Base-by-base conservation (phyloP, 2,797 vertebrate species). In the Brachyalestes nurse region DNA sequence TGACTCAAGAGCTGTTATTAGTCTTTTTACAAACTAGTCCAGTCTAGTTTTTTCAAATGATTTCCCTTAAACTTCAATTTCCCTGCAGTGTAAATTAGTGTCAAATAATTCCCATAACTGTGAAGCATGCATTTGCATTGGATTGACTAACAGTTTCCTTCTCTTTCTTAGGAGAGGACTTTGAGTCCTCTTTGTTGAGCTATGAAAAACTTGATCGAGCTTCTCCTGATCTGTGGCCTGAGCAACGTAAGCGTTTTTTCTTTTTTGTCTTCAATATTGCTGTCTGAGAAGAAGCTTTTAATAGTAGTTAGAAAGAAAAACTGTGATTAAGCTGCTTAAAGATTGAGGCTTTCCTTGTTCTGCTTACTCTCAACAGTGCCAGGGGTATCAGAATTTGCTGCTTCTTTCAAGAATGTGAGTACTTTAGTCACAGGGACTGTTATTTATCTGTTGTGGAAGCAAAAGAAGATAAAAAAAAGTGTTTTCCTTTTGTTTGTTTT, bases 381-480 rank as follows among this genome's bases (percentile, higher is more conserved):
- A 1, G 98, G 98, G 34, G 98, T 99, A 82, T 96, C 96, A 84
- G 98, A 99, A 92, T 99, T 99, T 89, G 97, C 97, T 78, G 97
- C 98, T 77, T 98, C 97, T 82, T 99, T 96, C 93, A 99, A 99
- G 95, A 98, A 97, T 88, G 98, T 99, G 90, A 96, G 97, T 96
- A 88, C 72, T 70, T 78, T 61, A 28, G 80, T 38, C 6, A 53
- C 49, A 62, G 17, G 12, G 2, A 19, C 4, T 47, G 0, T 69
- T 61, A 42, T 23, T 55, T 5, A 69, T 38, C 13, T 40, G 17
- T 7, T 61, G 17, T 5, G 65, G 6, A 49, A 2, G 6, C 28
- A 21, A 23, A 49, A 38, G 12, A 1, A 60, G 34, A 66, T 3
- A 6, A 23, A 58, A 38, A 25, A 42, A 7, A 42, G 40, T 42